Base-by-base conservation (phyloP, 2,113 vertebrate genomes). In the Campylorhamphus procurvoides region DNA sequence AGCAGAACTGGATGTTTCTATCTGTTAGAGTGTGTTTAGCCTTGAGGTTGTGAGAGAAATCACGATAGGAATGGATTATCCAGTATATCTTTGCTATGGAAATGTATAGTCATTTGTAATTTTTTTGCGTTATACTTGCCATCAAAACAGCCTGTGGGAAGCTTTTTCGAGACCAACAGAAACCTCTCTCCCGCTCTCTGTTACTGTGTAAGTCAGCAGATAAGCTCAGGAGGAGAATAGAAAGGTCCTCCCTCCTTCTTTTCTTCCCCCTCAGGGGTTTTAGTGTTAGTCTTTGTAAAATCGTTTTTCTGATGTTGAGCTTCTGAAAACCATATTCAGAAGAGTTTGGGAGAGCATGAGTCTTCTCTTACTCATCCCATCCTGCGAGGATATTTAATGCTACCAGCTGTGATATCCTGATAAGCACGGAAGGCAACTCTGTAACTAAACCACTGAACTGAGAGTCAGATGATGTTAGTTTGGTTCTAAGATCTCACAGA, bases 131-230 rank as follows among this genome's bases (percentile, higher is more conserved):
- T 93, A 35, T 69, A 74, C 72, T 89, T 95, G 77, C 91, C 85
- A 90, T 94, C 86, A 87, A 93, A 96, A 97, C 86, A 95, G 89
- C 87, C 95, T 92, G 81, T 93, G 76, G 91, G 94, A 90, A 96
- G 90, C 76, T 89, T 94, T 95, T 68, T 1, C 0, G 31, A 97
- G 76, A 76, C 93, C 78, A 82, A 50, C 69, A 91, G 86, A 92
- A 77, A 64, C 59, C 29, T 94, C 66, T 93, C 60, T 89, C 37
- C 49, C 14, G 7, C 24, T 76, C 49, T 86, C 78, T 91, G 49
- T 87, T 74, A 49, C 86, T 4, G 20, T 94, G 71, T 89, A 94
- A 91, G 46, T 93, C 76, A 85, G 93, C 59, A 94, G 84, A 96
- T 94, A 94, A 94, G 59, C 91, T 91, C 58, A 78, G 68, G 60